Conservation (phyloP, 2,888 invertebrate species). For the Andrena minutula region DNA sequence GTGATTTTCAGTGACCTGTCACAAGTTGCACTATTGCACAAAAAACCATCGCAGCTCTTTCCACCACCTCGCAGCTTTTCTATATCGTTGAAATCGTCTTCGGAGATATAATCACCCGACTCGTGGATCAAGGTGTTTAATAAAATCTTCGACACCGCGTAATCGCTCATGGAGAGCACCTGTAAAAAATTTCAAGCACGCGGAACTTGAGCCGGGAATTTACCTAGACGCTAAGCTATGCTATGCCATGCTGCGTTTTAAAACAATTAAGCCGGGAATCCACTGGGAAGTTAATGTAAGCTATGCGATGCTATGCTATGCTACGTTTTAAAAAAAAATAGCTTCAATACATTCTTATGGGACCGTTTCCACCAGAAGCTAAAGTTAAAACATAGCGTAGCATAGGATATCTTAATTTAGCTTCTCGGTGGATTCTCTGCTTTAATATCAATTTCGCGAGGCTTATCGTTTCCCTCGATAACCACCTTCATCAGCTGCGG, state of each 20-base stretch:
- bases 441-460: background rate
- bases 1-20: conserved; percentile 83
- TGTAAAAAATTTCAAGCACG: conserved; percentile 75
- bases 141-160: conserved; percentile 87
- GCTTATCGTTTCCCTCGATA: background rate
- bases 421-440: too few relatives aligned
- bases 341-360: too few relatives aligned
- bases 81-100: conserved; percentile 33
- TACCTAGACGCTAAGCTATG: too few relatives aligned
- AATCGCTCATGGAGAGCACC: conserved; percentile 91
- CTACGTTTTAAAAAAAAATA: too few relatives aligned
- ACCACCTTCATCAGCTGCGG: conserved; percentile 90
- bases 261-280: background rate
- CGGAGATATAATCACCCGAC: conserved; percentile 47
- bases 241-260: too few relatives aligned
- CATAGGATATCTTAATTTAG: too few relatives aligned
- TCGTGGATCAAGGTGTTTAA: conserved; percentile 71
- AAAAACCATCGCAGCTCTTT: conserved; percentile 88
- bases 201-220: background rate
- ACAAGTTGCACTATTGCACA: conserved; percentile 90
- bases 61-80: conserved; percentile 71
- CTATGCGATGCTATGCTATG: too few relatives aligned
- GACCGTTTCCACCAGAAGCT: too few relatives aligned
- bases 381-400: too few relatives aligned
- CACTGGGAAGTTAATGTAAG: too few relatives aligned